These are phyloP conservation scores for Amphipoea lucens DNA, from an alignment of 2,888 invertebrate species.

Conservation along the genomic window DNA sequence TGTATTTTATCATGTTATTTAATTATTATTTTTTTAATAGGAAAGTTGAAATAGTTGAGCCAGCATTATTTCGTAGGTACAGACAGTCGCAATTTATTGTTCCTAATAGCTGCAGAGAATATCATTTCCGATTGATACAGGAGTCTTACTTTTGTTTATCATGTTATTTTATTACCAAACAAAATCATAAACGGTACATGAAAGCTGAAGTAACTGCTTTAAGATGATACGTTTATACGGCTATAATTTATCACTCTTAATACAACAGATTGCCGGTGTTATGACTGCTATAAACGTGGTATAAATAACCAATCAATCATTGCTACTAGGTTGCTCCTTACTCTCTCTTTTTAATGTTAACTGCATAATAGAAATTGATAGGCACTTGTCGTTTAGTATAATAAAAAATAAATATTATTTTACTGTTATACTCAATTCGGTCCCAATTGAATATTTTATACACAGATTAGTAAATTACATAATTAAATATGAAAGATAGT, in stretches of 20 bases:
- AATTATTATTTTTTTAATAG: background rate
- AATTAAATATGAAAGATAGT: background rate
- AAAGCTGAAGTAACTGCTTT: constrained; percentile 37
- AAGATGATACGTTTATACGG: constrained; percentile 27
- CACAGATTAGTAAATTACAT: constrained; percentile 7
- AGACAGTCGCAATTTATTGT: background rate
- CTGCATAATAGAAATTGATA: constrained; percentile 44
- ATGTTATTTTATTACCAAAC: background rate
- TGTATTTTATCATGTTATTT: constrained; percentile 2
- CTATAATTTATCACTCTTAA: constrained; percentile 51
- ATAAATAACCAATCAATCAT: constrained; percentile 57
- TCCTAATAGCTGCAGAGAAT: background rate
- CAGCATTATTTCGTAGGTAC: background rate
- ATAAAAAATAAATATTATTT: constrained; percentile 43
- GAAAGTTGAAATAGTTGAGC: background rate
- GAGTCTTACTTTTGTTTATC: constrained; percentile 5
- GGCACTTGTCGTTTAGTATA: constrained; percentile 23
- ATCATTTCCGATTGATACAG: constrained; percentile 14
- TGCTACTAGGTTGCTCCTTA: constrained; percentile 31
- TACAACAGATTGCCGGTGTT: constrained; percentile 50
- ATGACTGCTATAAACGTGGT: constrained; percentile 50
- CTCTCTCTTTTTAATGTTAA: constrained; percentile 62
- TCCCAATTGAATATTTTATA: constrained; percentile 19
- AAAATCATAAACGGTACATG: constrained; percentile 18
- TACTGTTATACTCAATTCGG: background rate